Conservation (phyloP, 2,113 vertebrate genomes). For the Gopherus evgoodei region DNA sequence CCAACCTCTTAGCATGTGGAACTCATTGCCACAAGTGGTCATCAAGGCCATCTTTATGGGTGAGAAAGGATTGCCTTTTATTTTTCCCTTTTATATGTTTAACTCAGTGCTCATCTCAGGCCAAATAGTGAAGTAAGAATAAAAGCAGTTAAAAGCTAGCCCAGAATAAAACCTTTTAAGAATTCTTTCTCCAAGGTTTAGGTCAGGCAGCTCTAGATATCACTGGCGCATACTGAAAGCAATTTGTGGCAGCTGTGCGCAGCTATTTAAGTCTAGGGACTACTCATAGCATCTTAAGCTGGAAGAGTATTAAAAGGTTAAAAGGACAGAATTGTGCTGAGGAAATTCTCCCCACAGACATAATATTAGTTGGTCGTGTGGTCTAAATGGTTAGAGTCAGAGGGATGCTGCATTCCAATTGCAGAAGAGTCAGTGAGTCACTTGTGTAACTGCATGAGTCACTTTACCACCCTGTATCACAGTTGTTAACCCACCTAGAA, state of each 20-base stretch:
- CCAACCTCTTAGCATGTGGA: conserved; percentile 10
- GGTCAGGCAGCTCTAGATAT: conserved; percentile 57
- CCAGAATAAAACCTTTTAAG: conserved; percentile 56
- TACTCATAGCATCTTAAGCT: conserved; percentile 52
- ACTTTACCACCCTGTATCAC: not conserved
- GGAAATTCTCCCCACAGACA: conserved; percentile 29
- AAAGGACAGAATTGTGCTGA: conserved; percentile 52
- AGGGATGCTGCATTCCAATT: conserved; percentile 39
- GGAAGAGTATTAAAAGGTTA: conserved; percentile 58
- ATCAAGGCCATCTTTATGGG: not conserved
- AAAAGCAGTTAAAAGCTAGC: conserved; percentile 61
- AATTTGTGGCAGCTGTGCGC: conserved; percentile 61
- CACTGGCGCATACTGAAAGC: conserved; percentile 62
- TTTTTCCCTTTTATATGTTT: conserved; percentile 14
- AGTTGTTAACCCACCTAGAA: not conserved
- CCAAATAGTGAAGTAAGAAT: conserved; percentile 37
- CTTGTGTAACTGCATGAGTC: not conserved
- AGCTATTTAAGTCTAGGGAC: conserved; percentile 47
- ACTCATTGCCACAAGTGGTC: not conserved
- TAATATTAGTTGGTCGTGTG: not conserved
- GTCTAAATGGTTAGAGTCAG: conserved; percentile 2
- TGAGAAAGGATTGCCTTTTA: conserved; percentile 7
- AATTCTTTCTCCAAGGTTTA: conserved; percentile 45
- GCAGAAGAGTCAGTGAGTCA: not conserved
- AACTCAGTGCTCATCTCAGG: conserved; percentile 38